Base-by-base conservation (phyloP, 2,888 invertebrate genomes). In the Omphaloscelis lunosa region DNA sequence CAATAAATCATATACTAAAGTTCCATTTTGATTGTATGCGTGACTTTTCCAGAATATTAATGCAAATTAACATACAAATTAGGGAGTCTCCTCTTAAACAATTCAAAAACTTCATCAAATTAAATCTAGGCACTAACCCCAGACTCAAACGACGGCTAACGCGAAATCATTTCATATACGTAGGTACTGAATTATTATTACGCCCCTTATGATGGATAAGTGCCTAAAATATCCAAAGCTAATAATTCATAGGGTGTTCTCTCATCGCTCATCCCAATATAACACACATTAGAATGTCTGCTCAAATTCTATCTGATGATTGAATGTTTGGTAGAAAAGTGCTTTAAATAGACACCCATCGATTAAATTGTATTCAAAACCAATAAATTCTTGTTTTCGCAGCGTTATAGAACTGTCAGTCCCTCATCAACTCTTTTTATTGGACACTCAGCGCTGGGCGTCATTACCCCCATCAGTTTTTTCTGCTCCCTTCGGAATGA, bases 391-490 rank as follows among this genome's bases (percentile, higher is more conserved):
- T 29, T 73, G 70, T 68, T 66, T 69, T 62, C 59, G 29, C 29
- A 65, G 63, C 48, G 27, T 65, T 72, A 73, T 3, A 71, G n/a
- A 66, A 29, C 63, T 65, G 73, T 77, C 77, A 17, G 61, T 68
- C 83, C 71, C 68, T 82, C 67, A 82, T 86, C 73, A 82, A 72
- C 71, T 82, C 70, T 77, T 85, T 83, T 76, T 82, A 85, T 85
- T 66, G 61, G 70, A 68, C 51, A 82, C 83, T 86, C 77, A 45
- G 63, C 71, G 58, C 71, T 69, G 59, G 77, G 51, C 63, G 63
- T 74, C 83, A 83, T 83, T 74, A 85, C 73, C 59, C 62, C 67
- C 70, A 74, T 82, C 82, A 68, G 67, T 68, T 83, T 85, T 82
- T 73, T 59, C 70, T 56, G 77, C 23, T 73, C 68, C 62, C 69